phyloP scores from a whole-genome alignment of 2,797 vertebrate genomes.

The Myotis planiceps region DNA sequence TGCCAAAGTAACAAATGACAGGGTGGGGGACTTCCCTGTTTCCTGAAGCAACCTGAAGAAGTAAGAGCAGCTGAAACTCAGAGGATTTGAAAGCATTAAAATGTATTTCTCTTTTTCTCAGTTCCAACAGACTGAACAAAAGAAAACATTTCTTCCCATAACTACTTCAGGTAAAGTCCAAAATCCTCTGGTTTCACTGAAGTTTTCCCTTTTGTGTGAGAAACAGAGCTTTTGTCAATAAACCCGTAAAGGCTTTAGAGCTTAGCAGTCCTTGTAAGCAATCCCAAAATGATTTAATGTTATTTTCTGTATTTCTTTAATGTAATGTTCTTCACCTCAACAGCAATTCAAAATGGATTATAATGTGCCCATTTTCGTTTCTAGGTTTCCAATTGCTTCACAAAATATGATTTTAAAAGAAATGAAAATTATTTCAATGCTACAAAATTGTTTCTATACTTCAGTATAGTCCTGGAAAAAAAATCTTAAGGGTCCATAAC shows the following conservation, averaged over 20 bases:
- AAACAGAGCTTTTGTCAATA: conserved; percentile 65
- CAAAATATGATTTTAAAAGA: conserved; percentile 65
- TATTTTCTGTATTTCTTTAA: conserved; percentile 63
- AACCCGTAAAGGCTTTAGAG: conserved; percentile 57
- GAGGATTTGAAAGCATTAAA: conserved; percentile 68
- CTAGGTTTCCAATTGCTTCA: conserved; percentile 54
- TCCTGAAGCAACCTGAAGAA: conserved; percentile 1
- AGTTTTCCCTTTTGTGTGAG: conserved; percentile 57
- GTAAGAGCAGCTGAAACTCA: background rate
- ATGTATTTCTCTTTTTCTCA: conserved; percentile 49
- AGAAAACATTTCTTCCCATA: conserved; percentile 65
- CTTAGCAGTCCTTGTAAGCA: conserved; percentile 63
- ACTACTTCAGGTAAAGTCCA: conserved; percentile 71
- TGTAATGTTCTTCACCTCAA: conserved; percentile 64
- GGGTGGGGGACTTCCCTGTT: background rate
- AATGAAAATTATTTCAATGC: conserved; percentile 68
- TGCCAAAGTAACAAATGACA: background rate
- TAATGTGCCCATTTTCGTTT: conserved; percentile 71
- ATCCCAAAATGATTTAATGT: conserved; percentile 69
- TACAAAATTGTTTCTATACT: conserved; percentile 50
- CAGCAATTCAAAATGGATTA: conserved; percentile 68
- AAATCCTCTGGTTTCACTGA: conserved; percentile 70
- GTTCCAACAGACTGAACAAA: conserved; percentile 68
- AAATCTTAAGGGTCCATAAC: background rate
- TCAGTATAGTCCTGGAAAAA: background rate